phyloP scores from a whole-genome alignment of 1,140 invertebrate genomes.

The Lordiphosa mommai region DNA sequence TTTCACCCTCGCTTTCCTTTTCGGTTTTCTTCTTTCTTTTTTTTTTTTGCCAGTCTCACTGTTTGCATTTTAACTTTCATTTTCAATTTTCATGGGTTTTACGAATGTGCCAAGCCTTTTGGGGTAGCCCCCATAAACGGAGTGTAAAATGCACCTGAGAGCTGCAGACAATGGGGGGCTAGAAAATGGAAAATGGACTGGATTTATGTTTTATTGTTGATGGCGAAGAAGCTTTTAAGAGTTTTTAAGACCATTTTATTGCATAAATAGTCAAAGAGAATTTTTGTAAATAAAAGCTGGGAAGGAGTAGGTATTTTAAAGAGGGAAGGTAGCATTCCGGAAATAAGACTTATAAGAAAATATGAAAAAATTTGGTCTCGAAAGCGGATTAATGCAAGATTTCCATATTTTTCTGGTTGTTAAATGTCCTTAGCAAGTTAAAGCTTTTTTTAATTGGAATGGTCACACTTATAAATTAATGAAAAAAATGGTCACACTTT shows the following conservation, averaged over 20 bases:
- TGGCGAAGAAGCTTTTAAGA: not conserved
- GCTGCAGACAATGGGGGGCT: conserved; percentile 36
- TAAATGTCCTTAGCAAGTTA: too few species aligned
- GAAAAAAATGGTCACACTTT: too few species aligned
- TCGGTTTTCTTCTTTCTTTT: not conserved
- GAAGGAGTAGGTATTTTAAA: too few species aligned
- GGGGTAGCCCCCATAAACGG: conserved; percentile 36
- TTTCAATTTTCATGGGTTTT: conserved; percentile 59
- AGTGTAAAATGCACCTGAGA: conserved; percentile 69
- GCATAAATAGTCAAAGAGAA: not conserved
- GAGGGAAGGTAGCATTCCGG: too few species aligned
- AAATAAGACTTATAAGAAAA: too few species aligned
- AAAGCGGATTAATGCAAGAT: too few species aligned
- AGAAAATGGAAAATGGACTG: not conserved
- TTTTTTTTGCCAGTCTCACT: conserved; percentile 10
- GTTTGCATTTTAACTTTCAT: conserved; percentile 67
- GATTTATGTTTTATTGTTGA: conserved; percentile 4
- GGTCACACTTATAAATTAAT: too few species aligned
- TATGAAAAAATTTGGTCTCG: too few species aligned
- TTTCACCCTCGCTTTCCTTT: conserved; percentile 40
- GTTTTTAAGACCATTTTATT: conserved; percentile 23
- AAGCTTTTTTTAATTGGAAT: too few species aligned
- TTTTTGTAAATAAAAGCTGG: not conserved
- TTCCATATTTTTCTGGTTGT: too few species aligned
- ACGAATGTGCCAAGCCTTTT: conserved; percentile 14